Conservation (phyloP, 2,888 invertebrate genomes). For the Chironomus tentans region DNA sequence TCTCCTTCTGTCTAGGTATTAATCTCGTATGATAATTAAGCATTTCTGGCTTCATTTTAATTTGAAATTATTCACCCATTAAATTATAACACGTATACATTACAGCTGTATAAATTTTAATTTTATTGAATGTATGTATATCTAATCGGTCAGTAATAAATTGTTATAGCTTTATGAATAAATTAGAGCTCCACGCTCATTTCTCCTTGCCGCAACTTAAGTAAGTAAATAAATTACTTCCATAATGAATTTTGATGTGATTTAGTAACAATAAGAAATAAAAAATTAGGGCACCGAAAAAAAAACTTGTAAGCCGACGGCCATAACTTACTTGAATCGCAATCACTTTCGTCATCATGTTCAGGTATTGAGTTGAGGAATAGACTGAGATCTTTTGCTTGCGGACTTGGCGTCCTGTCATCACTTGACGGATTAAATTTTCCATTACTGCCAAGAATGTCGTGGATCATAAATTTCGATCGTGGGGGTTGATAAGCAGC, state of each 20-base stretch:
- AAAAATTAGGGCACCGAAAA: background rate
- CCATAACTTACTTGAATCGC: slow-evolving; percentile 28
- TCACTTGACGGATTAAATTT: slow-evolving; percentile 39
- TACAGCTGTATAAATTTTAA: background rate
- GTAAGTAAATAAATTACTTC: background rate
- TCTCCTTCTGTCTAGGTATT: background rate
- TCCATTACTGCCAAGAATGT: slow-evolving; percentile 60
- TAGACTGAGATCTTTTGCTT: slow-evolving; percentile 34
- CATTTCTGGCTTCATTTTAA: slow-evolving; percentile 19
- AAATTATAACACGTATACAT: slow-evolving; percentile 14
- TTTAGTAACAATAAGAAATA: background rate
- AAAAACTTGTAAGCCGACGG: background rate
- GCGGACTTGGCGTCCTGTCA: slow-evolving; percentile 42
- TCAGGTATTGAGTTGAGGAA: slow-evolving; percentile 34
- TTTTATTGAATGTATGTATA: slow-evolving; percentile 13
- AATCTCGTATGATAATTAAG: background rate
- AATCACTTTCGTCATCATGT: slow-evolving; percentile 41
- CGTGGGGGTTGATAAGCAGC: slow-evolving; percentile 57
- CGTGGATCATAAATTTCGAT: slow-evolving; percentile 84
- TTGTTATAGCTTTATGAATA: slow-evolving; percentile 21
- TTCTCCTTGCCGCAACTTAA: background rate
- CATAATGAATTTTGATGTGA: background rate
- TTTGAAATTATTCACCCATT: slow-evolving; percentile 24
- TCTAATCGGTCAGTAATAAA: slow-evolving; percentile 25
- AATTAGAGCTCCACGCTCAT: background rate